These are phyloP conservation scores for Rhorus exstirpatorius DNA, from an alignment of 2,888 invertebrate species.

Conservation along the genomic window DNA sequence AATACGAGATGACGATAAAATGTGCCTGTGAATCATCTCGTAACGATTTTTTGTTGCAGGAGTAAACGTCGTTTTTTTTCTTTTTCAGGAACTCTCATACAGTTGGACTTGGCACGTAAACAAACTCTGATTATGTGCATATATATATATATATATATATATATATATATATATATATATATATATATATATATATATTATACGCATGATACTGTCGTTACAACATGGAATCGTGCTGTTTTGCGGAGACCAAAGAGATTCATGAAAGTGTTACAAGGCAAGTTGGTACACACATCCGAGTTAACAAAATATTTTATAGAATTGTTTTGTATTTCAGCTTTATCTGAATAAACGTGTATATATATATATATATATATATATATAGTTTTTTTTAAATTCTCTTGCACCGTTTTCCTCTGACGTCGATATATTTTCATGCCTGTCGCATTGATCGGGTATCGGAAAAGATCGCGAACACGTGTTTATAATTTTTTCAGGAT, in stretches of 20 bases:
- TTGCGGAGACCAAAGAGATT: conserved; percentile 5
- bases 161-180: not conserved
- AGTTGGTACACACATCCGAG: conserved; percentile 13
- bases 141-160: too few species aligned
- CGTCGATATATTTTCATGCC: too few species aligned
- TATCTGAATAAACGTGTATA: too few species aligned
- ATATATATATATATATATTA: too few species aligned
- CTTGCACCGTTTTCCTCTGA: too few species aligned
- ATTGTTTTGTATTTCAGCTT: too few species aligned
- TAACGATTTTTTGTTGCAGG: conserved; percentile 39
- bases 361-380: too few species aligned
- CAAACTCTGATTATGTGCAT: conserved; percentile 48
- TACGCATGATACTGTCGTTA: not conserved
- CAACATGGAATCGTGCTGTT: conserved; percentile 11
- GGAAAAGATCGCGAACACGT: too few species aligned
- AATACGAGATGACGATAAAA: conserved; percentile 20
- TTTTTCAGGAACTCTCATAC: conserved; percentile 11
- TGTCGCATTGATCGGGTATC: too few species aligned
- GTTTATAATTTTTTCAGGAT: too few species aligned
- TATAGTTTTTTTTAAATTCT: too few species aligned
- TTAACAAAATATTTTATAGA: conserved; percentile 1
- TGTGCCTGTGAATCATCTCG: conserved; percentile 42
- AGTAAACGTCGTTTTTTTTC: conserved; percentile 3
- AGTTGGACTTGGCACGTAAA: conserved; percentile 33
- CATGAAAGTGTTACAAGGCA: conserved; percentile 61